Evolutionary conservation across 2,797 vertebrate species (phyloP), one percentile per base, ranked within the genome.

Genomic region (Aeoliscus strigatus): DNA sequence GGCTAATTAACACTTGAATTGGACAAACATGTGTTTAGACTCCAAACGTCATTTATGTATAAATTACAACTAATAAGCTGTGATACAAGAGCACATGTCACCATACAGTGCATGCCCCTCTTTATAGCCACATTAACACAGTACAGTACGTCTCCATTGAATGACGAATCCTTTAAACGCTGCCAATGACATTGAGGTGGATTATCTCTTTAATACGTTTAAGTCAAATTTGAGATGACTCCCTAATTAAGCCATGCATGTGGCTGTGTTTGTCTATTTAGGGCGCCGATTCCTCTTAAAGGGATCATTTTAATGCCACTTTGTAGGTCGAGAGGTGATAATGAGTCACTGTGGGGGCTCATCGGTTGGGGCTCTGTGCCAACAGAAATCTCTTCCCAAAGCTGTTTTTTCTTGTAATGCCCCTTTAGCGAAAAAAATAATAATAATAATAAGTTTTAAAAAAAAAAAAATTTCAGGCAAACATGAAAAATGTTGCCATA

Each of bases 151-250:
- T 10, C 21, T n/a, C 2, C 9, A 6, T 43, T 26, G 52, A 49
- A 39, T 52, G 40, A 8, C 51, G 46, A 77, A 73, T 74, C 59
- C 49, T 51, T 73, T 60, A 32, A 59, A 73, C 30, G n/a, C 30
- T 54, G 57, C 55, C 64, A 77, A 66, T 70, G 52, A 77, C 75
- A 59, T 69, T 58, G 54, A 59, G 43, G 62, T 11, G 71, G 73
- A 70, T 67, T 66, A 79, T 75, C 67, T 36, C 52, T 60, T 77
- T 81, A 79, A 77, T 59, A 56, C 59, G 53, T 74, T 73, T 75
- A 74, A 74, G 41, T 54, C 43, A 51, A 65, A 68, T 72, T 53
- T 67, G 57, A 58, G 51, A 73, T 43, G 52, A 59, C 47, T 41
- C 44, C 56, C 65, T 75, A 69, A 80, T 72, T 69, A 69, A 60